Evolutionary conservation across 2,888 invertebrate genomes (phyloP).

Genomic region (Reticulitermes lucifugus): DNA sequence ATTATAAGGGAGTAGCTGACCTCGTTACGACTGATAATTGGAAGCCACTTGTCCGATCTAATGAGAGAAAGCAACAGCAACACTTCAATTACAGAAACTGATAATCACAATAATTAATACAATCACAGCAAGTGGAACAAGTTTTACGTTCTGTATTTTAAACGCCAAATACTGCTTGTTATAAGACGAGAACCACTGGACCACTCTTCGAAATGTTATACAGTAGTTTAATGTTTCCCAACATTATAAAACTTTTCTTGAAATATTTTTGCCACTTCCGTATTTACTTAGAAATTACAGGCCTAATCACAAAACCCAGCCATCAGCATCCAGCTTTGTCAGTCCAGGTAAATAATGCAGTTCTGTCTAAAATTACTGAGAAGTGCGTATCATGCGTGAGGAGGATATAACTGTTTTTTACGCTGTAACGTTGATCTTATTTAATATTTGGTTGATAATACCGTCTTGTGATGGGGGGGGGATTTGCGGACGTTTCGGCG

Average conservation of each 20-base stretch:
- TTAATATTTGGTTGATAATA: too few relatives aligned
- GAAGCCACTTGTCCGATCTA: conserved; percentile 18
- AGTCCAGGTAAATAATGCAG: too few relatives aligned
- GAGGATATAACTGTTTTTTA: too few relatives aligned
- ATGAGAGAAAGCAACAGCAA: conserved; percentile 4
- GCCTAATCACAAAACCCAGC: too few relatives aligned
- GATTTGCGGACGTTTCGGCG: too few relatives aligned
- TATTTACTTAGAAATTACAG: neutral
- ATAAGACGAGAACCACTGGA: neutral
- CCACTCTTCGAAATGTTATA: neutral
- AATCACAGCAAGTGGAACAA: conserved; percentile 12
- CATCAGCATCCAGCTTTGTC: too few relatives aligned
- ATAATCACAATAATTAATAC: conserved; percentile 28
- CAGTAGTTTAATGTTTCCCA: neutral
- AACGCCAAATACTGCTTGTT: neutral
- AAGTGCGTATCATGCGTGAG: too few relatives aligned
- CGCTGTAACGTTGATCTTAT: too few relatives aligned
- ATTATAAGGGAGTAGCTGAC: conserved; percentile 6
- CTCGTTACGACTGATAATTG: conserved; percentile 25
- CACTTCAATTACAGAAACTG: conserved; percentile 11
- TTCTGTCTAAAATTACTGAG: too few relatives aligned
- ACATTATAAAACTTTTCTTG: neutral
- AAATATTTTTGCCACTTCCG: neutral
- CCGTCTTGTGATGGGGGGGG: too few relatives aligned
- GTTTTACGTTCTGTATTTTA: conserved; percentile 12